Base-by-base conservation (phyloP, 2,888 invertebrate species). In the Rhagophthalmus giganteus region DNA sequence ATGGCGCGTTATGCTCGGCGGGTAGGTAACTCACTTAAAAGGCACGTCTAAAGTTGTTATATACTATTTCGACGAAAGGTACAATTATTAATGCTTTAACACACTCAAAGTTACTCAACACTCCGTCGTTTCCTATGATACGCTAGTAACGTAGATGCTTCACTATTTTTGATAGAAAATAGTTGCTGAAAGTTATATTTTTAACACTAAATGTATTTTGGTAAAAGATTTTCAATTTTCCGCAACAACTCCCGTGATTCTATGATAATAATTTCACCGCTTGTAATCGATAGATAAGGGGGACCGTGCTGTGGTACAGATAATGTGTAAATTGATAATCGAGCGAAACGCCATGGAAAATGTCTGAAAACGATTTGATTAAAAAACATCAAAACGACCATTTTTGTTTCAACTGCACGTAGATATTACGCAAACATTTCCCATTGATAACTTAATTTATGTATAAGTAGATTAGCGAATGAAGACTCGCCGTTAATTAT, bases 91-190 rank as follows among this genome's bases (percentile, higher is more conserved):
- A 40, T 51, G 51, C 51, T 51, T 51, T 51, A 51, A 45, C 27
- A 39, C 25, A 26, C 39, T 50, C 15, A 15, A 45, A 34, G 25
- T 50, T 41, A 52, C 41, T 46, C 52, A 24, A 40, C 40, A 48
- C 47, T 47, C 42, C 47, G 48, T 57, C 40, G 56, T 58, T 58
- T 54, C 54, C 57, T 35, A 33, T 42, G 44, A 48, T 44, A 35
- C 9, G 31, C 35, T 35, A 47, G 15, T 25, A 46, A 37, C 13
- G 37, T 58, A 56, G 58, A 49, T 42, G 56, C 58, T 58, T 58
- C 33, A 55, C 58, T 58, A 58, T 58, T 58, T 58, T 58, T 58
- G 58, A 58, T 58, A 58, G 58, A 45, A 45, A n/a, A 52, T 48
- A 53, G 53, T 42, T 32, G 52, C 52, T 39, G 47, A 41, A 45